phyloP scores from a whole-genome alignment of 2,797 vertebrate species.

The Ctenopoma kingsleyae region DNA sequence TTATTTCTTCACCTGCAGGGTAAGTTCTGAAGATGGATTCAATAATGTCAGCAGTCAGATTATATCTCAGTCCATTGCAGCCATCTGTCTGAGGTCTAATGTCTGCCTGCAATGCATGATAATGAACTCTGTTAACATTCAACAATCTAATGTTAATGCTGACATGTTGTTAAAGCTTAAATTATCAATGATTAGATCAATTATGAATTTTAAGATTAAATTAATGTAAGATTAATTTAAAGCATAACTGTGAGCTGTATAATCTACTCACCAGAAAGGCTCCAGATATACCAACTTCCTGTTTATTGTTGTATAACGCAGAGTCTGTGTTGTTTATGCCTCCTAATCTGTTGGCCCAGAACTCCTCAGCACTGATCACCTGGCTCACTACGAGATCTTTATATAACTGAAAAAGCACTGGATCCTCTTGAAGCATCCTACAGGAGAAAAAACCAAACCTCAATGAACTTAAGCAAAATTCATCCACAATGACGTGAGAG shows the following conservation, averaged over 20 bases:
- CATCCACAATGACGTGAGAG: no score
- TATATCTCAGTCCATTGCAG: slow-evolving; percentile 97
- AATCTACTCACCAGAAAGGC: slow-evolving; percentile 92
- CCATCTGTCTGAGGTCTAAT: slow-evolving; percentile 98
- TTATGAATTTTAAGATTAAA: background rate
- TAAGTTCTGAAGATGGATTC: slow-evolving; percentile 99
- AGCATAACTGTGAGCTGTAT: background rate
- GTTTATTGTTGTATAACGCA: slow-evolving; percentile 87
- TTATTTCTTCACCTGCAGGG: slow-evolving; percentile 89
- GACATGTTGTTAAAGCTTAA: background rate
- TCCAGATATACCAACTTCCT: slow-evolving; percentile 98
- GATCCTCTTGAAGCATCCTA: slow-evolving; percentile 99
- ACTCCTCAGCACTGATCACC: slow-evolving; percentile 98
- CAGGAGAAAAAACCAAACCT: background rate
- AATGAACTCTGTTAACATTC: background rate
- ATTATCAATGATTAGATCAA: background rate
- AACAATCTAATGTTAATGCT: background rate
- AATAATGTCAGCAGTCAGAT: slow-evolving; percentile 97
- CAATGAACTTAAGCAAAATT: no score
- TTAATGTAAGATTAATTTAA: slow-evolving; percentile 1
- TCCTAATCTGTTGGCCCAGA: slow-evolving; percentile 97
- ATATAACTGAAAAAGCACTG: slow-evolving; percentile 97
- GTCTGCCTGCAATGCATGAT: slow-evolving; percentile 89
- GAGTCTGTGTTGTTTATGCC: slow-evolving; percentile 88
- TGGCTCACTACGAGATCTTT: slow-evolving; percentile 99